Evolutionary conservation across 2,797 vertebrate species (phyloP).

Genomic region (Rhodeus uyekii): DNA sequence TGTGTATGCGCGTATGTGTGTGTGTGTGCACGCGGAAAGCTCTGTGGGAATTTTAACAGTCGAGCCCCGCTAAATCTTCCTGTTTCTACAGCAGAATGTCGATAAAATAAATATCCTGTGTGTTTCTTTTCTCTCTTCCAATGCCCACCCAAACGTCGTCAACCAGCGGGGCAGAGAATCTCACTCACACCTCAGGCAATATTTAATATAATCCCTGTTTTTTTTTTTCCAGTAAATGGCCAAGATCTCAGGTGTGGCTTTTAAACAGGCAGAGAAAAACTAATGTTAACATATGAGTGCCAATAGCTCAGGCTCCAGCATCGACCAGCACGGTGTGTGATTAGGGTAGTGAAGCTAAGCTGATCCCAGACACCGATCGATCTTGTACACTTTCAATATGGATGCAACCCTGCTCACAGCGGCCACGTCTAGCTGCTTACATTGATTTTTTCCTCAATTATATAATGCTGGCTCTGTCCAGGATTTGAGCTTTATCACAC

Average conservation of each 20-base stretch:
- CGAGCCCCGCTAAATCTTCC: slow-evolving; percentile 80
- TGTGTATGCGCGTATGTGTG: slow-evolving; percentile 46
- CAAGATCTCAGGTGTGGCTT: slow-evolving; percentile 74
- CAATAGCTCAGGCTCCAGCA: slow-evolving; percentile 72
- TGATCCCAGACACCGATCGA: slow-evolving; percentile 76
- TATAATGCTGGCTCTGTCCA: slow-evolving; percentile 79
- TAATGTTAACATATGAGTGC: slow-evolving; percentile 78
- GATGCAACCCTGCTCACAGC: slow-evolving; percentile 63
- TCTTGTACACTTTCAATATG: slow-evolving; percentile 73
- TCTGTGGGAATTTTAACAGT: slow-evolving; percentile 80
- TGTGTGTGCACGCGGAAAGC: slow-evolving; percentile 58
- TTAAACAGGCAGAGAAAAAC: slow-evolving; percentile 68
- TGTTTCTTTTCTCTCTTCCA: slow-evolving; percentile 70
- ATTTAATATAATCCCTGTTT: slow-evolving; percentile 79
- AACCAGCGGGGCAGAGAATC: slow-evolving; percentile 73
- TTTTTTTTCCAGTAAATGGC: slow-evolving; percentile 69
- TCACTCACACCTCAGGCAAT: slow-evolving; percentile 79
- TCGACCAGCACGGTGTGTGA: slow-evolving; percentile 76
- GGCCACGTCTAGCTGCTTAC: slow-evolving; percentile 74
- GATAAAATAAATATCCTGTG: slow-evolving; percentile 81
- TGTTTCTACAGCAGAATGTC: slow-evolving; percentile 80
- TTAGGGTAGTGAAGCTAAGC: slow-evolving; percentile 76
- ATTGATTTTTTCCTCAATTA: slow-evolving; percentile 85
- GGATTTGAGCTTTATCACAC: slow-evolving; percentile 75
- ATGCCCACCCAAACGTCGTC: slow-evolving; percentile 70